Evolutionary conservation across 2,113 vertebrate species (phyloP).

Genomic region (Pandion haliaetus): DNA sequence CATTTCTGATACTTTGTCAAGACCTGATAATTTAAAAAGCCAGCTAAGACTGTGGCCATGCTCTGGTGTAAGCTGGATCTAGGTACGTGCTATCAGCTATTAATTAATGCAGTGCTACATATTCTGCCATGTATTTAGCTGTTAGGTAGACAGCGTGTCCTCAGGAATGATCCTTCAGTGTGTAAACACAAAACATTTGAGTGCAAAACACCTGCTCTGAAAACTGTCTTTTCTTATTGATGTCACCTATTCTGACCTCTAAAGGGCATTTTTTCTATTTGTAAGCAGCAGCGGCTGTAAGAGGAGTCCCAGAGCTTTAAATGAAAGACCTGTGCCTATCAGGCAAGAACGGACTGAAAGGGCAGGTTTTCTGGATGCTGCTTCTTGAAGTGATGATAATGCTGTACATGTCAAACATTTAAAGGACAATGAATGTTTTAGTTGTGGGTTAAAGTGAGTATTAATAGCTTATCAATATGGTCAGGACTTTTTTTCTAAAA

Average conservation of each 20-base stretch:
- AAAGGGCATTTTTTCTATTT: not conserved
- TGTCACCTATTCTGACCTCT: not conserved
- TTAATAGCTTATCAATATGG: not conserved
- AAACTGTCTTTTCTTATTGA: not conserved
- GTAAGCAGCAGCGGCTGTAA: not conserved
- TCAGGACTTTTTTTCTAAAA: not conserved
- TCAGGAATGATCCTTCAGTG: not conserved
- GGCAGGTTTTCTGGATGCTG: not conserved
- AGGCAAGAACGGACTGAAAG: not conserved
- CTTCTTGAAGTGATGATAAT: not conserved
- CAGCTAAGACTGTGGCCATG: accelerated
- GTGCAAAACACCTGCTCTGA: not conserved
- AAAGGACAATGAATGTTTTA: not conserved
- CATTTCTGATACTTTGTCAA: not conserved
- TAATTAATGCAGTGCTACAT: not conserved
- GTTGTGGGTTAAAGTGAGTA: not conserved
- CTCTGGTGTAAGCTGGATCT: not conserved
- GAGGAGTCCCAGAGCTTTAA: not conserved
- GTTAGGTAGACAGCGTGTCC: not conserved
- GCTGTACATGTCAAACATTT: not conserved
- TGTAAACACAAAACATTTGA: not conserved
- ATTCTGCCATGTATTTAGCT: not conserved
- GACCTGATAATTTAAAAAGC: not conserved
- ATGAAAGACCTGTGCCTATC: not conserved
- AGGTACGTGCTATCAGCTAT: not conserved